phyloP scores from a whole-genome alignment of 2,797 vertebrate species.

The Manis pentadactyla region DNA sequence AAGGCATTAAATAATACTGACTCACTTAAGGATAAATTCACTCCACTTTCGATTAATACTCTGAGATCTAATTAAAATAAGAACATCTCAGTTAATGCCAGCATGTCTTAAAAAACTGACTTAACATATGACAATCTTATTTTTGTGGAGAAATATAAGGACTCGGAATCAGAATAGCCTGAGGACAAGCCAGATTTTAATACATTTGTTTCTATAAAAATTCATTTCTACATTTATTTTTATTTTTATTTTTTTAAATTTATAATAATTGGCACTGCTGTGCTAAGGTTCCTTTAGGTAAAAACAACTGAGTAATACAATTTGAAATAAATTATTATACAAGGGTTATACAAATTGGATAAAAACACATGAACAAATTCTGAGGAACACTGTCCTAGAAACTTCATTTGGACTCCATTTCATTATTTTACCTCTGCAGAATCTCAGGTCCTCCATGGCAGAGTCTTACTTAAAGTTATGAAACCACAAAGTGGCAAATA shows the following conservation, averaged over 20 bases:
- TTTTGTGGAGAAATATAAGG: background rate
- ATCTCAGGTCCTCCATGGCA: background rate
- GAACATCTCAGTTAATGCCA: background rate
- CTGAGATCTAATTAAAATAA: background rate
- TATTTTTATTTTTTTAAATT: background rate
- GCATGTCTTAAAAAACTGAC: background rate
- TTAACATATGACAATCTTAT: background rate
- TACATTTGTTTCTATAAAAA: background rate
- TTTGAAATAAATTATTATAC: background rate
- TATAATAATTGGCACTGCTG: background rate
- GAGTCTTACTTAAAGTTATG: background rate
- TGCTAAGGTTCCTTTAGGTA: background rate
- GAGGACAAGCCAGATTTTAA: background rate
- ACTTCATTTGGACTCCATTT: too few relatives aligned
- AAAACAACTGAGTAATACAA: background rate
- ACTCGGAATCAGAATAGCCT: background rate
- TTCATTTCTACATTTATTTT: background rate
- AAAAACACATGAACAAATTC: background rate
- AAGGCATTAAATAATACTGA: background rate
- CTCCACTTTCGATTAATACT: background rate
- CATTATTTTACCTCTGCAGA: background rate
- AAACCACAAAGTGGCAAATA: background rate
- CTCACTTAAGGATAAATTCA: background rate
- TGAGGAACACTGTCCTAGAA: background rate
- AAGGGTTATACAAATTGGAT: rapidly evolving